A percentile compares a stretch with the other conserved stretches of the same genome.
These are phyloP conservation scores for Calameuta idolon DNA, from an alignment of 2,888 invertebrate genomes.

Conservation along the genomic window DNA sequence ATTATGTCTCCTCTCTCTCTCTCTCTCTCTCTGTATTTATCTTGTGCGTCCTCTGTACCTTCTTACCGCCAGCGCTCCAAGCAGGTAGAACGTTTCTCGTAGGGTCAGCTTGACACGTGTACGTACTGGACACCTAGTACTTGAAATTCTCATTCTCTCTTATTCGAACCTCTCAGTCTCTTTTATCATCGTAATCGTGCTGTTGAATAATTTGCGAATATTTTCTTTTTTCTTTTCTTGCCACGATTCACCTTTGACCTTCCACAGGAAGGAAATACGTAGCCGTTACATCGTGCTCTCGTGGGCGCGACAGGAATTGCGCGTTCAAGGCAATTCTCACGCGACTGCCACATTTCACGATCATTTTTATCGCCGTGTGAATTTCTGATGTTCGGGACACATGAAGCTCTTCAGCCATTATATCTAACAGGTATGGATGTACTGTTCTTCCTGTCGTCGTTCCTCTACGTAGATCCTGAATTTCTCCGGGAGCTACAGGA, in stretches of 20 bases:
- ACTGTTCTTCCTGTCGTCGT: not conserved
- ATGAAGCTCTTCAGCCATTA: not conserved
- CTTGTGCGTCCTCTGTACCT: not conserved
- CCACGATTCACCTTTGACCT: conserved; percentile 11
- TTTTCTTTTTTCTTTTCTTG: not conserved
- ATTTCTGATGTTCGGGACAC: conserved; percentile 3
- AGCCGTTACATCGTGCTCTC: not conserved
- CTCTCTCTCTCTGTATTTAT: conserved; percentile 15
- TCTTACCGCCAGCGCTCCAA: not conserved
- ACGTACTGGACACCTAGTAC: not conserved
- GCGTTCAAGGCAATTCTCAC: not conserved
- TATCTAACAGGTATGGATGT: not conserved
- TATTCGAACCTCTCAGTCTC: not conserved
- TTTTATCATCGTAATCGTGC: no score
- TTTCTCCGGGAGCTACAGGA: not conserved
- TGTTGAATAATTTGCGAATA: not conserved
- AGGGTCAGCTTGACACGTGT: not conserved
- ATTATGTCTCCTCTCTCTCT: conserved; percentile 32
- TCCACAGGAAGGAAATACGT: not conserved
- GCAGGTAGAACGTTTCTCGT: not conserved
- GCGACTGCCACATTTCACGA: not conserved
- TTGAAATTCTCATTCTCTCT: not conserved
- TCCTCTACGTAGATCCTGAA: not conserved
- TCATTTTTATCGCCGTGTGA: conserved; percentile 11
- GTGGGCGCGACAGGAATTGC: not conserved